Percentiles rank a stretch among this genome's conserved stretches.
Conservation (phyloP, 2,113 vertebrate genomes). For the Hydrolagus affinis region DNA sequence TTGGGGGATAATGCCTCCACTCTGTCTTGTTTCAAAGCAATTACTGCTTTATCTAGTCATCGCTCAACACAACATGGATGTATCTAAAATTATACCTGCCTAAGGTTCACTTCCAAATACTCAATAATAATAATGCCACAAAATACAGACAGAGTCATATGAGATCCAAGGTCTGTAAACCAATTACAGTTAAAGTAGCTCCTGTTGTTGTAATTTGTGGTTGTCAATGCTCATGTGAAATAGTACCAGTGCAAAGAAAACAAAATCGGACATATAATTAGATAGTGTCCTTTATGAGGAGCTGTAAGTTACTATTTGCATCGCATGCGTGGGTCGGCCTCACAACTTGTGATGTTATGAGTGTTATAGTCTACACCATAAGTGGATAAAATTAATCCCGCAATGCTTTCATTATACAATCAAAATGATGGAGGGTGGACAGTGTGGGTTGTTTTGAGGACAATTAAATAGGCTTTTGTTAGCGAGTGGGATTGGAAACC, state of each 20-base stretch:
- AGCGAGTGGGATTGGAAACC: too few relatives aligned
- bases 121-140: neutral
- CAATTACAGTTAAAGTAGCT: neutral
- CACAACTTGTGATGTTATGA: neutral
- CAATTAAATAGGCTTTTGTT: too few relatives aligned
- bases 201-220: neutral
- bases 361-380: neutral
- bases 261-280: slow-evolving; percentile 6
- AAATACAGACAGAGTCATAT: neutral
- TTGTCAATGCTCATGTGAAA: neutral
- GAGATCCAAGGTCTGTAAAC: neutral
- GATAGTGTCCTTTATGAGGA: neutral
- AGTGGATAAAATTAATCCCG: neutral
- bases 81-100: too few relatives aligned
- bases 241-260: neutral
- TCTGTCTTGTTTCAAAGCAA: too few relatives aligned
- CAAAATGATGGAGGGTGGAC: neutral
- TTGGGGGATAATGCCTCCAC: too few relatives aligned
- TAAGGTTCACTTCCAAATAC: neutral
- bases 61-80: too few relatives aligned
- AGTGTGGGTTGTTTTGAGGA: too few relatives aligned
- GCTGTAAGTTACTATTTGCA: neutral
- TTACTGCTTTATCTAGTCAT: too few relatives aligned
- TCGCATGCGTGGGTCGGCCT: neutral
- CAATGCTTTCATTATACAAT: neutral